Conservation (phyloP, 2,113 vertebrate genomes). For the Festucalex cinctus region DNA sequence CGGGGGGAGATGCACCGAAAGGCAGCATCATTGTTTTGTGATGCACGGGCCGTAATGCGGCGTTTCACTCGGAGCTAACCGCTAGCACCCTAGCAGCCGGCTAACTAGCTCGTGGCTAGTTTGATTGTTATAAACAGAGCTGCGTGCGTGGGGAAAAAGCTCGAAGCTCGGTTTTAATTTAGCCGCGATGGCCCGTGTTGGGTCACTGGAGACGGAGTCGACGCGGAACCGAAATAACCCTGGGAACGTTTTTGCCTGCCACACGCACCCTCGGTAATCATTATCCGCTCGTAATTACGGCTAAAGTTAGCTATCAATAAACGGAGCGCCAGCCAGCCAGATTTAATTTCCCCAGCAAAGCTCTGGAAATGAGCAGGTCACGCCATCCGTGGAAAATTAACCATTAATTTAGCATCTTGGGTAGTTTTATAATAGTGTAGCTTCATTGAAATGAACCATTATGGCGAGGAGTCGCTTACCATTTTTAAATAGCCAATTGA, state of each 20-base stretch:
- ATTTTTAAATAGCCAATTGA: not conserved
- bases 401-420: not conserved
- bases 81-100: conserved; percentile 40
- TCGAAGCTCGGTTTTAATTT: not conserved
- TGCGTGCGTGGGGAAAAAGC: conserved; percentile 2
- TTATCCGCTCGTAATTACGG: conserved; percentile 28
- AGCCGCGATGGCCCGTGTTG: not conserved
- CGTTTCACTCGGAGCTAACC: conserved; percentile 27
- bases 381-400: conserved; percentile 5
- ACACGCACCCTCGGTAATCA: conserved; percentile 11
- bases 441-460: not conserved
- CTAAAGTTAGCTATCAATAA: conserved; percentile 64
- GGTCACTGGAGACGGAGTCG: not conserved
- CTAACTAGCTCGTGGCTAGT: conserved; percentile 58
- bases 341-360: conserved; percentile 70
- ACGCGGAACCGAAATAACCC: not conserved
- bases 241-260: not conserved
- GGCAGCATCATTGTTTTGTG: conserved; percentile 77
- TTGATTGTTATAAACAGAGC: conserved; percentile 61
- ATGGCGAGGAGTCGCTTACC: not conserved
- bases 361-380: conserved; percentile 33
- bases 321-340: conserved; percentile 63
- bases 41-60: conserved; percentile 68
- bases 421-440: rapidly evolving
- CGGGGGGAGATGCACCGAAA: conserved; percentile 51